A percentile compares a stretch with the other conserved stretches of the same genome.
Conservation (phyloP, 2,888 invertebrate species). For the Notocelia uddmanniana region DNA sequence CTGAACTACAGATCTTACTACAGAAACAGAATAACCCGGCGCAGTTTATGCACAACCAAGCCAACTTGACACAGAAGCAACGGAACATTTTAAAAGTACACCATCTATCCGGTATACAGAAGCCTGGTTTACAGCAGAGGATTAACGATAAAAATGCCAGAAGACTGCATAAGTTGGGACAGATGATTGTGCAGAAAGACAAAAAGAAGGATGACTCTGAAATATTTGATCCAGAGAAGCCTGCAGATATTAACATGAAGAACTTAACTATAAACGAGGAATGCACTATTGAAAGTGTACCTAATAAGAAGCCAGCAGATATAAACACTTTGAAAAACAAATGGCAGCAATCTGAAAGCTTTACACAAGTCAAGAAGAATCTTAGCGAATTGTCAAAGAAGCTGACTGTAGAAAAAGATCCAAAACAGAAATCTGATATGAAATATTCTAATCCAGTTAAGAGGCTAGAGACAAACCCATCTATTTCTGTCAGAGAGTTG, state of each 20-base stretch:
- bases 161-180: conserved; percentile 78
- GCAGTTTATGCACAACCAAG: conserved; percentile 72
- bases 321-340: conserved; percentile 82
- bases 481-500: conserved; percentile 92
- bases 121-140: conserved; percentile 72
- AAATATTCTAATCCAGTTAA: conserved; percentile 87
- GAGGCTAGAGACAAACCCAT: conserved; percentile 90
- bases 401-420: conserved; percentile 69
- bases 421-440: conserved; percentile 72
- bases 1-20: conserved; percentile 77
- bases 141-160: conserved; percentile 78
- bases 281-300: conserved; percentile 85
- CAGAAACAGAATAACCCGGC: conserved; percentile 83
- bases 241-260: conserved; percentile 64
- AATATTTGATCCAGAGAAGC: conserved; percentile 62
- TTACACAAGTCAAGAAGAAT: conserved; percentile 81
- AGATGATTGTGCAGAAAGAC: conserved; percentile 70
- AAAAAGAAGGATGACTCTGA: conserved; percentile 64
- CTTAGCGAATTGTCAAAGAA: conserved; percentile 80
- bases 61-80: conserved; percentile 74
- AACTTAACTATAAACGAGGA: conserved; percentile 86
- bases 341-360: conserved; percentile 83
- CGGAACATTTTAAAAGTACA: conserved; percentile 73
- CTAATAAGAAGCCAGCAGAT: conserved; percentile 78
- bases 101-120: conserved; percentile 67